Conservation (phyloP, 1,140 invertebrate species). For the Anagrus nilaparvatae region DNA sequence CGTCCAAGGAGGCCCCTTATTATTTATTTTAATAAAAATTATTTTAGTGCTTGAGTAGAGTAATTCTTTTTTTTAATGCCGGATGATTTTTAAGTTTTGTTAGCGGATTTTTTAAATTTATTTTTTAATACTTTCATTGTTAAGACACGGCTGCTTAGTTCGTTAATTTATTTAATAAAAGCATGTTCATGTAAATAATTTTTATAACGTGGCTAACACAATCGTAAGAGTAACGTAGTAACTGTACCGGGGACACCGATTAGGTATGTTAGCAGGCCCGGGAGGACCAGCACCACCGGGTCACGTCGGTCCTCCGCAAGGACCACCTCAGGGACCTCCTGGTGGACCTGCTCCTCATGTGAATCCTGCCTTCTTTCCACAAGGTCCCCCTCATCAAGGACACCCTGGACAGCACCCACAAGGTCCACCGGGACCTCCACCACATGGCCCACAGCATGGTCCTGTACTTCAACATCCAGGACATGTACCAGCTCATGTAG, state of each 20-base stretch:
- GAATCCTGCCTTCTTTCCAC: constrained; percentile 91
- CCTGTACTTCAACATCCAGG: no score
- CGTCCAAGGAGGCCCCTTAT: constrained; percentile 10
- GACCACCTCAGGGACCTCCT: constrained; percentile 46
- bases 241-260: constrained; percentile 16
- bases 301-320: constrained; percentile 47
- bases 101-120: no score
- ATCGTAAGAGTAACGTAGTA: no score
- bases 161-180: no score
- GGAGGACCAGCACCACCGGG: constrained; percentile 53
- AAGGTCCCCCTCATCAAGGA: constrained; percentile 53
- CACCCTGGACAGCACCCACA: constrained; percentile 50
- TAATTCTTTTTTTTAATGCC: no score
- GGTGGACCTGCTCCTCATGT: constrained; percentile 84
- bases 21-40: no score
- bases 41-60: no score
- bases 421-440: constrained; percentile 47
- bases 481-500: constrained; percentile 49
- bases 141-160: no score
- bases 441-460: constrained; percentile 49
- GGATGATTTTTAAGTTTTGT: no score
- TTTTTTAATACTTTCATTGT: no score
- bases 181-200: no score
- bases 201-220: no score
- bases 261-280: constrained; percentile 43